phyloP scores from a whole-genome alignment of 2,797 vertebrate genomes.

The Gambelia wislizenii region DNA sequence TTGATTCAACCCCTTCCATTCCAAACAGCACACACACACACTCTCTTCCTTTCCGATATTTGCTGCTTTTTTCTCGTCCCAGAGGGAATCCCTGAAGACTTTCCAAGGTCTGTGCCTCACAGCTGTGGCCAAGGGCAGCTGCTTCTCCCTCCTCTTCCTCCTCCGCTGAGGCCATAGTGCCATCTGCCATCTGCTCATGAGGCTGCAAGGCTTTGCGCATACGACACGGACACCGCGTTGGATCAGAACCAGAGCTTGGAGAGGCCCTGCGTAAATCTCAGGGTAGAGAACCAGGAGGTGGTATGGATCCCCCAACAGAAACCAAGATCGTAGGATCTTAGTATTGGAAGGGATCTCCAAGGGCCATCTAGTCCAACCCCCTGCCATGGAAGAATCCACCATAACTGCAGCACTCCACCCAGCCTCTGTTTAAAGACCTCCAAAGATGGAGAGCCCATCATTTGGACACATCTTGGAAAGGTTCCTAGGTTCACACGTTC shows the following conservation, averaged over 20 bases:
- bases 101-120: constrained; percentile 1
- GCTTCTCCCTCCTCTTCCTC: not conserved
- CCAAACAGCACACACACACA: not conserved
- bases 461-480: too few species aligned
- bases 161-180: constrained; percentile 33
- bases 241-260: not conserved
- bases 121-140: constrained; percentile 1
- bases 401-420: too few species aligned
- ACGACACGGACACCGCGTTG: not conserved
- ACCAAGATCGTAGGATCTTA: too few species aligned
- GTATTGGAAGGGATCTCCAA: too few species aligned
- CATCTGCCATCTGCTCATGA: constrained; percentile 51
- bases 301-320: not conserved
- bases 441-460: too few species aligned
- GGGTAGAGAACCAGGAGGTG: too few species aligned
- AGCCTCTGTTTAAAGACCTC: too few species aligned
- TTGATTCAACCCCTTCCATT: not conserved
- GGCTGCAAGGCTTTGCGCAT: not conserved
- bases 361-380: too few species aligned
- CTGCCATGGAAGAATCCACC: too few species aligned
- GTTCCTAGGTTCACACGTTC: too few species aligned
- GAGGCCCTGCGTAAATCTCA: not conserved
- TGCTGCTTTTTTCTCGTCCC: not conserved
- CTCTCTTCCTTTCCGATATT: not conserved
- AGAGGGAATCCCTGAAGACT: not conserved